Conservation (phyloP, 2,113 vertebrate species). For the Leiothrix lutea region DNA sequence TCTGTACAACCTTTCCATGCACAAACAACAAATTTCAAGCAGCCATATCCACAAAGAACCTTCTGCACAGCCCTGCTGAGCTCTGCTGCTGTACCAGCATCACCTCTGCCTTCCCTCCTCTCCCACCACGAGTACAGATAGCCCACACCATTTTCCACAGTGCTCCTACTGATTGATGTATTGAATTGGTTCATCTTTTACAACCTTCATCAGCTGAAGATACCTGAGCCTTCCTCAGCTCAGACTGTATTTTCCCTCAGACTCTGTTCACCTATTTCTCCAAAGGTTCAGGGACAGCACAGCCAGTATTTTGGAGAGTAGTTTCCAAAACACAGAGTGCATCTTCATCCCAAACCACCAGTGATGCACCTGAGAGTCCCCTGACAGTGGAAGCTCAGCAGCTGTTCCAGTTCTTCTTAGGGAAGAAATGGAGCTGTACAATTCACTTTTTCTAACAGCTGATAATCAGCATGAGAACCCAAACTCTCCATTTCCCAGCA, state of each 20-base stretch:
- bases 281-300: background rate
- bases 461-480: background rate
- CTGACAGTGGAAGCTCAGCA: background rate
- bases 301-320: background rate
- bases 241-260: background rate
- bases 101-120: rapidly evolving
- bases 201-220: background rate
- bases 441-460: background rate
- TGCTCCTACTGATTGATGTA: background rate
- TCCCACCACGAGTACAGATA: background rate
- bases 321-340: background rate
- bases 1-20: background rate
- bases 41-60: background rate
- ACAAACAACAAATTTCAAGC: background rate
- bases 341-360: background rate
- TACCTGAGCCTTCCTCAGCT: background rate
- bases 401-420: background rate
- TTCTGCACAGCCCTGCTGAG: background rate
- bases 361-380: background rate
- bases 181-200: background rate
- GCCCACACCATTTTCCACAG: background rate
- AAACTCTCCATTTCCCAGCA: background rate
- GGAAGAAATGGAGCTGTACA: background rate
- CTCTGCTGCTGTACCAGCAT: background rate
- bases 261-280: background rate